Base-by-base conservation (phyloP, 2,888 invertebrate genomes). In the Drosophila koepferae region DNA sequence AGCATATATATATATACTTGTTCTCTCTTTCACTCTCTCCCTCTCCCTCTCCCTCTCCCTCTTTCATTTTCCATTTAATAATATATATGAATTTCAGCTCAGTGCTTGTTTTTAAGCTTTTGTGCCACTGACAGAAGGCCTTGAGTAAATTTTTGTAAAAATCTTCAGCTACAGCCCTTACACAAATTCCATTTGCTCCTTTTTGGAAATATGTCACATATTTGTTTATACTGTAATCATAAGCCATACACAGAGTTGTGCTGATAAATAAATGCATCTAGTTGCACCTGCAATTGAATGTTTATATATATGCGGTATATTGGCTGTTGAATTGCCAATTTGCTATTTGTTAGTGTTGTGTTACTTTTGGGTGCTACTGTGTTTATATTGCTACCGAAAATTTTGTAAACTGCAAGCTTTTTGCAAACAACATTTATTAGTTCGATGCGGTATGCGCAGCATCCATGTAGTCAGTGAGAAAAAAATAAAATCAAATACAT, bases 351-450 rank as follows among this genome's bases (percentile, higher is more conserved):
- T 53, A 59, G 44, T 34, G n/a, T 31, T 49, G 31, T 51, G 16
- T 46, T 46, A 34, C 34, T 51, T 51, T 51, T 73, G 58, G 58
- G 63, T 41, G 48, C 62, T 62, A 43, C 31, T 63, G 40, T 59
- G 28, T 60, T 63, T 60, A 18, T 59, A 46, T 46, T 56, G 34
- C 34, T 43, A 8, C 51, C 66, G 49, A 49, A 48, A 58, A 61
- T 60, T 46, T 23, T 34, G 8, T 23, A n/a, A 44, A 28, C 10
- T 58, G 31, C 31, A 60, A 12, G 16, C 28, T 51, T 34, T 51
- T 51, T 18, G 36, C 18, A 51, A 51, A 34, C 36, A 51, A 65
- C 86, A 75, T 90, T 89, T 90, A 84, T 84, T 89, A 84, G 89
- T 90, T 89, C 77, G 77, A 80, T 86, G 82, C 86, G 63, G 58